phyloP scores from a whole-genome alignment of 2,797 vertebrate species.

The Antennarius maculatus region DNA sequence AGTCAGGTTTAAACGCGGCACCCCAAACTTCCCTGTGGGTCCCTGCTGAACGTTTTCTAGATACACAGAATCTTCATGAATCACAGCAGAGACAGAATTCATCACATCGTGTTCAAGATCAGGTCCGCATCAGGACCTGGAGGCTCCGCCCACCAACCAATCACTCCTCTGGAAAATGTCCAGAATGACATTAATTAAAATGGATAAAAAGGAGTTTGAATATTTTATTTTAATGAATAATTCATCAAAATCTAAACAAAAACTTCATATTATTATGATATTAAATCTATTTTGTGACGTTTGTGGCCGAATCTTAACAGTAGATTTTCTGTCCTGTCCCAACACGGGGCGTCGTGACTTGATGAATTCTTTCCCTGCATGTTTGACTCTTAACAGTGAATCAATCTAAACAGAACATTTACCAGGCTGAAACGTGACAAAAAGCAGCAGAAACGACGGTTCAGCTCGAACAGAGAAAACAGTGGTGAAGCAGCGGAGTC shows the following conservation, averaged over 20 bases:
- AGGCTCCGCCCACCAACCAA: no score
- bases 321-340: no score
- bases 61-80: background rate
- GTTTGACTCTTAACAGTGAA: background rate
- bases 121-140: no score
- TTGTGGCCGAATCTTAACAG: background rate
- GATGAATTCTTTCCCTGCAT: background rate
- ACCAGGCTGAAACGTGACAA: background rate
- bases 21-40: background rate
- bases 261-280: no score
- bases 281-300: no score
- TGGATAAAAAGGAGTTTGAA: no score
- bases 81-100: conserved; percentile 2
- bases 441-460: background rate
- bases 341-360: no score
- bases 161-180: no score
- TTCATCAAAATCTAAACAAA: no score
- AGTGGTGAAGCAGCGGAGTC: conserved; percentile 2
- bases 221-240: no score
- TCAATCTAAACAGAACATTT: background rate
- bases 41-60: background rate
- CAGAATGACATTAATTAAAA: no score
- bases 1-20: background rate
- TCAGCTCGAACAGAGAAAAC: background rate
- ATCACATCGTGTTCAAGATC: background rate